Base-by-base conservation (phyloP, 2,797 vertebrate species). In the Cirrhinus molitorella region DNA sequence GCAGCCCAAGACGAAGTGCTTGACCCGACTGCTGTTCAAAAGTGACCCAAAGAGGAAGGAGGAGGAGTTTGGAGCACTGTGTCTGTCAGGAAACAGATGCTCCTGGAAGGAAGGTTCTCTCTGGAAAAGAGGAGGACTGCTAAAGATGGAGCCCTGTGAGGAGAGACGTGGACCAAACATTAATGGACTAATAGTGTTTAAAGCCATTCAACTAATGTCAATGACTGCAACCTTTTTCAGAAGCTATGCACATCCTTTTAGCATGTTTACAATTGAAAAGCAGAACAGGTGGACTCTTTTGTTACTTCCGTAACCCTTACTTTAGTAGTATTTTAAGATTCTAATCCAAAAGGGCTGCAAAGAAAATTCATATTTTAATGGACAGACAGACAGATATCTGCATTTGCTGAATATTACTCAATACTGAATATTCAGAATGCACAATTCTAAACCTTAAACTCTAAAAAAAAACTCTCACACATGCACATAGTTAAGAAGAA, bases 111-210 rank as follows among this genome's bases (percentile, higher is more conserved):
- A 95, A 90, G 96, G 92, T 90, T 96, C 95, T 97, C 97, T 97
- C 92, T 96, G 96, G 91, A 95, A 96, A 83, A 95, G 96, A 94
- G 97, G 97, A 84, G 96, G 97, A 87, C 97, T 97, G 97, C 96
- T 99, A 99, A 98, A 99, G 98, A 97, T 98, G 97, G 97, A 98
- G 94, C 96, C 98, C 98, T 99, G 96, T 90, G 95, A 96, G 94
- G 90, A 91, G 95, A 91, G 83, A 88, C 87, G 83, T 87, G 77
- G 72, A 92, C 85, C 90, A 88, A 87, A 86, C 13, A 75, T 63
- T 63, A 63, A 63, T 63, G 59, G 6, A 25, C 57, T 61, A 28
- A 61, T 14, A 3, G 37, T 40, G 4, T 40, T n/a, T n/a, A n/a
- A n/a, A n/a, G n/a, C n/a, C n/a, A 34, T 2, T 34, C 31, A 34